Evolutionary conservation across 2,797 vertebrate genomes (phyloP).

Genomic region (Cyprinella venusta): DNA sequence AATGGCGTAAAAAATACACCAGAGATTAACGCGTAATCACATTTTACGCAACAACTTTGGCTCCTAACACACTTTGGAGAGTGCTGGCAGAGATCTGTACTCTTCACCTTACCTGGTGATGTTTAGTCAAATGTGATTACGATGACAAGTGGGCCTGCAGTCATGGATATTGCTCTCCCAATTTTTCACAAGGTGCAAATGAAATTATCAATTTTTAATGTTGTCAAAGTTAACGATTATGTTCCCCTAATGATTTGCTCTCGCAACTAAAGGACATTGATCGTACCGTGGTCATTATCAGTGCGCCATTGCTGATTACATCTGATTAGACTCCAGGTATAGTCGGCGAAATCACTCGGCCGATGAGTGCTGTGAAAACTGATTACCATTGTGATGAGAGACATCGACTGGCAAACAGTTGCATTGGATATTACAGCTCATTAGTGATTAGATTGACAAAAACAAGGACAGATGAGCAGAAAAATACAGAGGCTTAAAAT

Average conservation of each 20-base stretch:
- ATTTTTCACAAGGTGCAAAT: slow-evolving; percentile 38
- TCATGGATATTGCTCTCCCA: slow-evolving; percentile 25
- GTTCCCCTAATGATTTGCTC: slow-evolving; percentile 39
- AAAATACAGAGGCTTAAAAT: not conserved
- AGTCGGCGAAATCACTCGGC: slow-evolving; percentile 20
- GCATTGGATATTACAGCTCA: slow-evolving; percentile 34
- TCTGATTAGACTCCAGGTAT: slow-evolving; percentile 45
- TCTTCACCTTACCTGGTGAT: slow-evolving; percentile 8
- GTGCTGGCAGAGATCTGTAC: not conserved
- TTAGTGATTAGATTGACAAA: slow-evolving; percentile 32
- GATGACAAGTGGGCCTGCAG: slow-evolving; percentile 29
- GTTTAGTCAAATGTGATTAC: slow-evolving; percentile 29
- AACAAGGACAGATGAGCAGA: not conserved
- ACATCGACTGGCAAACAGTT: slow-evolving; percentile 31
- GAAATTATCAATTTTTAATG: slow-evolving; percentile 40
- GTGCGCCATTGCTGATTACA: slow-evolving; percentile 43
- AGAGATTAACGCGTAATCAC: not conserved
- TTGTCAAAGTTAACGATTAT: slow-evolving; percentile 48
- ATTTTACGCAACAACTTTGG: not conserved
- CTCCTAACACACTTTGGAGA: slow-evolving; percentile 11
- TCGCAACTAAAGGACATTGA: slow-evolving; percentile 39
- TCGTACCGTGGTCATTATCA: slow-evolving; percentile 37
- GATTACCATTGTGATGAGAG: slow-evolving; percentile 46
- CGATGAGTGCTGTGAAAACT: slow-evolving; percentile 44
- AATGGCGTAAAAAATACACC: slow-evolving; percentile 2